Evolutionary conservation across 92 coral and sea anemone species (phyloP).

Genomic region (Umimayanthus chanpuru): DNA sequence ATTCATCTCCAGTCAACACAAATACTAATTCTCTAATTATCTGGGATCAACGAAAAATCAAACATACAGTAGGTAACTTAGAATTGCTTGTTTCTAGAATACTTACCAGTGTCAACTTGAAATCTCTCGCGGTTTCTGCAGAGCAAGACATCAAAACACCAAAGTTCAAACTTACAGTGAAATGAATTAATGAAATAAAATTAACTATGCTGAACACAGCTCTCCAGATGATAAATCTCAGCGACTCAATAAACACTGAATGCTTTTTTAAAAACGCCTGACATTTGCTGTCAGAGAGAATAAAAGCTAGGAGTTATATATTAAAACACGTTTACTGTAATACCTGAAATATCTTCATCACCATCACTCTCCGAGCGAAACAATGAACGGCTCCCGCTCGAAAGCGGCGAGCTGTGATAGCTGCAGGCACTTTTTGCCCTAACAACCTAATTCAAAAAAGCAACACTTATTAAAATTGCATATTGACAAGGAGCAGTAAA

Average conservation of each 20-base stretch:
- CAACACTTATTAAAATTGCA: constrained; percentile 12
- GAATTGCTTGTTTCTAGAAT: not conserved
- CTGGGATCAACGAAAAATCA: constrained; percentile 1
- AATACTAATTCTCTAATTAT: not conserved
- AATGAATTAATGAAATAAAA: not conserved
- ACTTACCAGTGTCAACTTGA: constrained; percentile 89
- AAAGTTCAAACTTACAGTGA: not conserved
- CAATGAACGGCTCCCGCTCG: constrained; percentile 19
- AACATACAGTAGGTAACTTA: no score
- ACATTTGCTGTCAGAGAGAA: no score
- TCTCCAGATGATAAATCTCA: constrained; percentile 23
- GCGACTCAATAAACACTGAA: constrained; percentile 9
- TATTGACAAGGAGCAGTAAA: not conserved
- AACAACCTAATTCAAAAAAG: constrained; percentile 41
- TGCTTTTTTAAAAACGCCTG: not conserved
- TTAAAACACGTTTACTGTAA: constrained; percentile 29
- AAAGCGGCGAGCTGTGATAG: not conserved
- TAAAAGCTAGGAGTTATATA: not conserved
- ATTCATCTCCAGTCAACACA: not conserved
- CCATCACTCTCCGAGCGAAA: constrained; percentile 68
- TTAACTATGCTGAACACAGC: not conserved
- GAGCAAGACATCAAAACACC: not conserved
- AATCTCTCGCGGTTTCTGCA: constrained; percentile 87
- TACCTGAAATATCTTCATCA: constrained; percentile 58
- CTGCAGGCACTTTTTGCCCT: constrained; percentile 47